These are phyloP conservation scores for Rhinichthys klamathensis DNA, from an alignment of 2,113 vertebrate genomes.

Conservation along the genomic window DNA sequence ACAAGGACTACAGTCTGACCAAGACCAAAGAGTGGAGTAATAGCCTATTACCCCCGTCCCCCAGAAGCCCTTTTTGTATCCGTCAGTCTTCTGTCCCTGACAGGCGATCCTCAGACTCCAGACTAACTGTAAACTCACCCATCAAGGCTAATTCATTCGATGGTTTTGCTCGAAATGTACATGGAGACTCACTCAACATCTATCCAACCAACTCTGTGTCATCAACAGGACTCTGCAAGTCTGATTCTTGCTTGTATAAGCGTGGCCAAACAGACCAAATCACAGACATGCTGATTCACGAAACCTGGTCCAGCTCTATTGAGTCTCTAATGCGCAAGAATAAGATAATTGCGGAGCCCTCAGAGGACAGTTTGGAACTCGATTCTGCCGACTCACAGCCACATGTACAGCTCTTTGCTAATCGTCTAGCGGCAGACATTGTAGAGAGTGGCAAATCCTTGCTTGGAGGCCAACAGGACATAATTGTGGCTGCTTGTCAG, in stretches of 20 bases:
- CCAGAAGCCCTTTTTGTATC: constrained; percentile 83
- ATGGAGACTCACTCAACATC: constrained; percentile 80
- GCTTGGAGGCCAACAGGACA: constrained; percentile 77
- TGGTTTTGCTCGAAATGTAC: constrained; percentile 83
- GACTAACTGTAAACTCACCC: constrained; percentile 86
- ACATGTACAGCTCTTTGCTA: constrained; percentile 79
- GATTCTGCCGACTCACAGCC: constrained; percentile 75
- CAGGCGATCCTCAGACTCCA: constrained; percentile 80
- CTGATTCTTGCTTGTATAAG: constrained; percentile 93
- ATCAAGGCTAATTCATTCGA: constrained; percentile 96
- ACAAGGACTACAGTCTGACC: constrained; percentile 76
- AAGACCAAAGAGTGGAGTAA: constrained; percentile 88
- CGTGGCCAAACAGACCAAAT: constrained; percentile 86
- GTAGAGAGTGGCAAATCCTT: constrained; percentile 80
- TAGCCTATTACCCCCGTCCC: constrained; percentile 81
- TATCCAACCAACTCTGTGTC: constrained; percentile 77
- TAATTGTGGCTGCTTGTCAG: constrained; percentile 53
- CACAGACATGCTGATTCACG: constrained; percentile 93
- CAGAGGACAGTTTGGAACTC: constrained; percentile 72
- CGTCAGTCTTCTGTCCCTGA: constrained; percentile 92
- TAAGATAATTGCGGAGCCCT: constrained; percentile 86
- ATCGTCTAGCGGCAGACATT: constrained; percentile 80
- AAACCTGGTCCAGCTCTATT: constrained; percentile 95
- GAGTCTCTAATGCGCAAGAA: constrained; percentile 96
- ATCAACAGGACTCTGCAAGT: constrained; percentile 88